Evolutionary conservation across 2,888 invertebrate genomes (phyloP), one percentile per base, ranked within the genome.

Genomic region (Bibio marci): DNA sequence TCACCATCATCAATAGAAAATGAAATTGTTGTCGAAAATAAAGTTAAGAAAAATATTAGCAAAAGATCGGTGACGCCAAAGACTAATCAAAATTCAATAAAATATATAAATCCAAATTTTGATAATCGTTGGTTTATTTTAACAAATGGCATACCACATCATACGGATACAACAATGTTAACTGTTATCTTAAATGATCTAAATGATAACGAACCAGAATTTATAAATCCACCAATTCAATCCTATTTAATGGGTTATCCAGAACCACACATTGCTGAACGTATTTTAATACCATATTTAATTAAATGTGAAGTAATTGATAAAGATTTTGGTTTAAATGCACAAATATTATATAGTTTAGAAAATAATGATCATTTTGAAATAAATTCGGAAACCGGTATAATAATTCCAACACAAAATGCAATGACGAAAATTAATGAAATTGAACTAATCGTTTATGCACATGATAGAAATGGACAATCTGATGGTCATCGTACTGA

Each of bases 141-240:
- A 3, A 43, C 36, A 6, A 38, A 47, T 4, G 50, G 51, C 35
- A 52, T 53, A 31, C 18, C 38, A 4, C 50, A 47, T 35, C 15
- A 48, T 5, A 43, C 46, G 17, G 45, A 47, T 28, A 39, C 43
- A 12, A 52, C 49, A 15, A 41, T 48, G 15, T 35, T 54, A 13
- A 41, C 46, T 12, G 36, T 54, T 4, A 46, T 49, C 10, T 45
- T 54, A 11, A 45, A 49, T 12, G 54, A 54, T 41, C 44, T 50
- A 7, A 54, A 54, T 37, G 52, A 53, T 40, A 50, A 54, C 45
- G 33, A 38, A 7, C 54, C 54, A 4, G 41, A 48, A 33, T 52
- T 54, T 39, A 8, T 22, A 6, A 35, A 45, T 37, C 47, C 48
- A 22, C 35, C 43, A 8, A 19, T 27, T 5, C 37, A 41, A 26